Conservation (phyloP, 1,140 invertebrate species). For the Drosophila sp. region DNA sequence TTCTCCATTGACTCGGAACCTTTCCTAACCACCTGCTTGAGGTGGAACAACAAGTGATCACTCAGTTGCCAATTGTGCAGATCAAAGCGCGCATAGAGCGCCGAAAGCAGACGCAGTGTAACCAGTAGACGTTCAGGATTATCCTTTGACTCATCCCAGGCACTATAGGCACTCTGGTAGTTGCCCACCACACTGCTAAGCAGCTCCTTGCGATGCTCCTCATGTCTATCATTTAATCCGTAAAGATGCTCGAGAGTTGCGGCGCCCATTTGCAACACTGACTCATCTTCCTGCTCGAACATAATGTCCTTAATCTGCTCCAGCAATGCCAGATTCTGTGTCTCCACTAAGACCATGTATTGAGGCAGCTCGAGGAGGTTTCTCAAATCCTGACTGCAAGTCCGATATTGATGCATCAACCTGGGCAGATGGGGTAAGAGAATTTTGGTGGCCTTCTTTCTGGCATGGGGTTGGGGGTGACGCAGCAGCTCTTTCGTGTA, state of each 20-base stretch:
- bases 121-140: neutral
- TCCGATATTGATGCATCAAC: conserved; percentile 17
- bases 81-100: conserved; percentile 47
- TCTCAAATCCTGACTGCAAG: neutral
- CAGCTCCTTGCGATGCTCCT: conserved; percentile 14
- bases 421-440: conserved; percentile 19
- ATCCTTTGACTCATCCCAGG: conserved; percentile 1
- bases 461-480: conserved; percentile 5
- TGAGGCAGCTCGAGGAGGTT: conserved; percentile 57
- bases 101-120: conserved; percentile 29
- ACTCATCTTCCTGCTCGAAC: neutral
- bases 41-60: conserved; percentile 14
- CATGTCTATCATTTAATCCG: neutral
- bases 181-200: conserved; percentile 37
- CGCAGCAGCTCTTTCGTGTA: conserved; percentile 45
- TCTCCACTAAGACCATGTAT: neutral
- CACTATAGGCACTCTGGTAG: conserved; percentile 29
- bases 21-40: neutral
- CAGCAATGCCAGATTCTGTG: conserved; percentile 6
- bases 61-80: conserved; percentile 24
- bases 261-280: conserved; percentile 33
- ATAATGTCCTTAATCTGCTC: conserved; percentile 35
- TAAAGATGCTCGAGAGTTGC: conserved; percentile 37
- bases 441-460: conserved; percentile 4
- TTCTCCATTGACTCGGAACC: neutral